These are phyloP conservation scores for Micromussa lordhowensis DNA, from an alignment of 92 coral and sea anemone genomes.

Conservation along the genomic window DNA sequence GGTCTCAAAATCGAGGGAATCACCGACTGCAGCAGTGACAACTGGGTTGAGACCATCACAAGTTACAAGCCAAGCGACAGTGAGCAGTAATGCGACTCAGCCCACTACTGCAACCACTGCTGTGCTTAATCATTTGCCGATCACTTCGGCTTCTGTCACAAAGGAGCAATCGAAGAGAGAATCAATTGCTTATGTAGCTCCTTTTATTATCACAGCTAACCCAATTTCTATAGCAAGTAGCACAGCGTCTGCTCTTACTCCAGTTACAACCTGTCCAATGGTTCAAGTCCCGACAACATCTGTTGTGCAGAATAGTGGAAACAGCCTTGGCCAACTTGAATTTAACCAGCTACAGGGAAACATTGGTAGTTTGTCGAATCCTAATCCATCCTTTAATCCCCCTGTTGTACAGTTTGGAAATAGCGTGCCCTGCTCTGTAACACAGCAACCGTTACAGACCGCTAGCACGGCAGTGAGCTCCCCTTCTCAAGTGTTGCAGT, in stretches of 20 bases:
- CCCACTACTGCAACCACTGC: constrained; percentile 9
- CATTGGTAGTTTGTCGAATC: background rate
- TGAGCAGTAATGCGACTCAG: background rate
- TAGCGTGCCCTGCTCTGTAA: background rate
- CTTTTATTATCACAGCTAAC: constrained; percentile 39
- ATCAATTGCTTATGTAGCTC: constrained; percentile 34
- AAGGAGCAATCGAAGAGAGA: constrained; percentile 19
- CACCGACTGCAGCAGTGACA: background rate
- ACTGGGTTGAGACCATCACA: background rate
- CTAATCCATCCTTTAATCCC: constrained; percentile 1
- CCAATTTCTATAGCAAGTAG: constrained; percentile 5
- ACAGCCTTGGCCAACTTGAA: background rate
- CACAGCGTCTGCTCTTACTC: background rate
- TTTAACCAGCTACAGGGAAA: background rate
- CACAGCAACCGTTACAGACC: constrained; percentile 32
- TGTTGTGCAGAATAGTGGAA: constrained; percentile 5
- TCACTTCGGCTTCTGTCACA: background rate
- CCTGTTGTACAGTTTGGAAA: constrained; percentile 17
- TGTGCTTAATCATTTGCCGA: constrained; percentile 31
- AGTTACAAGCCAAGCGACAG: background rate
- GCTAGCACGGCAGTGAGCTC: constrained; percentile 11
- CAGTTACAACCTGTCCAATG: background rate
- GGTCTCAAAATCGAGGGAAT: background rate
- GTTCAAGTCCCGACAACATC: background rate
- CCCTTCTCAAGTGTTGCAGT: constrained; percentile 11